Evolutionary conservation across 2,113 vertebrate species (phyloP).

Genomic region (Caracal caracal): DNA sequence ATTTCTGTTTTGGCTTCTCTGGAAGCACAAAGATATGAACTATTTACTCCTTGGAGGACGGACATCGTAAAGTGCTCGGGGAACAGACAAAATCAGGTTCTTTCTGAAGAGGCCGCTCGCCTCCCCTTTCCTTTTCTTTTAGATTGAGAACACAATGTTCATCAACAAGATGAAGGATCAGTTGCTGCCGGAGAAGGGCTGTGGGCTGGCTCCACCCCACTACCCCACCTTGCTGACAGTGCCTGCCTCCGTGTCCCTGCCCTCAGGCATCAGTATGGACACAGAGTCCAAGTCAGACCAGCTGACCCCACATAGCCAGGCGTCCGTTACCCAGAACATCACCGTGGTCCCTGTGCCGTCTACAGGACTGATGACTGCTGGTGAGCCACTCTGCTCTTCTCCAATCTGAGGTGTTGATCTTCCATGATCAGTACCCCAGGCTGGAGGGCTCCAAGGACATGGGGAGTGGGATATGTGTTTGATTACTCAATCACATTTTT

Average conservation of each 20-base stretch:
- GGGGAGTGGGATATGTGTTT: conserved; percentile 76
- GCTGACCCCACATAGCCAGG: conserved; percentile 92
- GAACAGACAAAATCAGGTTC: not conserved
- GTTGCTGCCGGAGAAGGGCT: conserved; percentile 94
- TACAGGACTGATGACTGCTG: conserved; percentile 97
- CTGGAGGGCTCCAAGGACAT: conserved; percentile 68
- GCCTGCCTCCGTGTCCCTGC: conserved; percentile 91
- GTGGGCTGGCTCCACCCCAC: conserved; percentile 91
- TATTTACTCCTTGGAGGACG: not conserved
- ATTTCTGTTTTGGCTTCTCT: conserved; percentile 17
- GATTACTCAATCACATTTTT: conserved; percentile 73
- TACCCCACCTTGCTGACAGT: conserved; percentile 97
- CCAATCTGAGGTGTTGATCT: conserved; percentile 77
- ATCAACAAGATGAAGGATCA: conserved; percentile 99
- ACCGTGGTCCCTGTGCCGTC: conserved; percentile 96
- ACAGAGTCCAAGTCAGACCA: conserved; percentile 86
- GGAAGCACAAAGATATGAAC: not conserved
- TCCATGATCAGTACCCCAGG: conserved; percentile 74
- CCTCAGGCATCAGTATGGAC: conserved; percentile 90
- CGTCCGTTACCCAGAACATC: conserved; percentile 95
- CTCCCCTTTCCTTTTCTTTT: conserved; percentile 36
- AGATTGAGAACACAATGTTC: conserved; percentile 99
- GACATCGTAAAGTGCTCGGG: not conserved
- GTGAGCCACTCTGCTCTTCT: conserved; percentile 82
- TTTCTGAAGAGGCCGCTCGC: not conserved